A percentile compares a stretch with the other conserved stretches of the same genome.
Conservation (phyloP, 2,888 invertebrate genomes). For the Ormyrus nitidulus region DNA sequence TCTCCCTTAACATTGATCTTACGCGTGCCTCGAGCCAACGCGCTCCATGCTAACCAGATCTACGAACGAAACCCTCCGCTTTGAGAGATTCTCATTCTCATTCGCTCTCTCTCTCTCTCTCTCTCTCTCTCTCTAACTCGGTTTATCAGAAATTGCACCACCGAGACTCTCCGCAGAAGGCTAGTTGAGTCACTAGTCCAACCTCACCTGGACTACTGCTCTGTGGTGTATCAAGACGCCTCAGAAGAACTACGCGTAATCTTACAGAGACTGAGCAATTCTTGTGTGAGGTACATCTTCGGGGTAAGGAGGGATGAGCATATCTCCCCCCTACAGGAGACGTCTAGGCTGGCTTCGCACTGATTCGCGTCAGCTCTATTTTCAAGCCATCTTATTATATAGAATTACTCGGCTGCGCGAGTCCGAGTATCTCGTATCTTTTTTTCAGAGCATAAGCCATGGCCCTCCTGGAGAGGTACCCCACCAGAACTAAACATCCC, state of each 20-base stretch:
- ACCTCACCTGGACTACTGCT: not conserved
- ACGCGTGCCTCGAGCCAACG: slow-evolving; percentile 50
- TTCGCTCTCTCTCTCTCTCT: not conserved
- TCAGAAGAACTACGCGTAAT: not conserved
- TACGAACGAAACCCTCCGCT: slow-evolving; percentile 62
- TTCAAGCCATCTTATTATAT: too few species aligned
- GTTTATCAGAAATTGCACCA: too few species aligned
- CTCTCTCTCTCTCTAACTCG: not conserved
- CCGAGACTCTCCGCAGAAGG: not conserved
- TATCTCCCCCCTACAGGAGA: too few species aligned
- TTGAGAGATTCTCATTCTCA: slow-evolving; percentile 17
- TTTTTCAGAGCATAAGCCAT: too few species aligned
- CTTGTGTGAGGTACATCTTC: too few species aligned
- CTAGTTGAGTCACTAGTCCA: not conserved
- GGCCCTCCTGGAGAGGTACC: too few species aligned
- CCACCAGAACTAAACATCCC: too few species aligned
- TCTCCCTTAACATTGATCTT: slow-evolving; percentile 60
- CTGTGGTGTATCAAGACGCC: not conserved
- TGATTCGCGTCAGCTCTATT: too few species aligned
- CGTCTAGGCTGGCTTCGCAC: too few species aligned
- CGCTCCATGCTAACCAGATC: slow-evolving; percentile 60
- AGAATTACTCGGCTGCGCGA: too few species aligned
- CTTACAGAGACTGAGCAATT: not conserved
- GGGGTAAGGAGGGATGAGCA: not conserved
- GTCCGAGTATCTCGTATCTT: too few species aligned